Base-by-base conservation (phyloP, 2,113 vertebrate genomes). In the Sarotherodon lohbergeri region DNA sequence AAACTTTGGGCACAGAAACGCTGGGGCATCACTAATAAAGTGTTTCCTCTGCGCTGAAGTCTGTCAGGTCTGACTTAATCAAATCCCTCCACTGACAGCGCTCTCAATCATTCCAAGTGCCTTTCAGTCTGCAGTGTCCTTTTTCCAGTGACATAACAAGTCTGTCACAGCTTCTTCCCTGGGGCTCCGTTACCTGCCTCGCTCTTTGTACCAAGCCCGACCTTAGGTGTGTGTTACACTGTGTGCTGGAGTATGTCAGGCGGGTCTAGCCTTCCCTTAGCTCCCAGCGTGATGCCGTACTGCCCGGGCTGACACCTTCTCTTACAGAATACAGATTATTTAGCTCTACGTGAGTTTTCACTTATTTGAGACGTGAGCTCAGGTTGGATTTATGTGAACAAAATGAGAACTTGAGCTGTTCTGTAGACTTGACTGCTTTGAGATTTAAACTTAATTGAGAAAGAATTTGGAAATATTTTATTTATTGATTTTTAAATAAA, bases 81-180 rank as follows among this genome's bases (percentile, higher is more conserved):
- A 88, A 79, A 88, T 57, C 80, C 50, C 9, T 81, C 63, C n/a
- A 2, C 81, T 76, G 66, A 83, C 85, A 83, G 83, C 32, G 2
- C 36, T 0, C 56, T 84, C 90, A 86, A 59, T 93, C 92, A 82
- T n/a, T 82, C 71, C 68, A 48, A 86, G 71, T 66, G 54, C 46
- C 91, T 85, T 90, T 88, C 83, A 87, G 66, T 76, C 82, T 36
- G 83, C 12, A 81, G 83, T 87, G 85, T 91, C 85, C 80, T 87
- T 78, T 90, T 92, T 89, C 88, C 84, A 17, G 76, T 85, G 86
- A 88, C 86, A 87, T 81, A 86, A 90, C 81, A 11, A 79, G 88
- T 89, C 87, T 82, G 85, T 83, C 90, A 71, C 84, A 61, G 86
- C 82, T 79, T 52, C 85, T 27, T 82, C 90, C 59, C 88, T 9